Conservation (phyloP, 1,140 invertebrate genomes). For the Coptotermes formosanus region DNA sequence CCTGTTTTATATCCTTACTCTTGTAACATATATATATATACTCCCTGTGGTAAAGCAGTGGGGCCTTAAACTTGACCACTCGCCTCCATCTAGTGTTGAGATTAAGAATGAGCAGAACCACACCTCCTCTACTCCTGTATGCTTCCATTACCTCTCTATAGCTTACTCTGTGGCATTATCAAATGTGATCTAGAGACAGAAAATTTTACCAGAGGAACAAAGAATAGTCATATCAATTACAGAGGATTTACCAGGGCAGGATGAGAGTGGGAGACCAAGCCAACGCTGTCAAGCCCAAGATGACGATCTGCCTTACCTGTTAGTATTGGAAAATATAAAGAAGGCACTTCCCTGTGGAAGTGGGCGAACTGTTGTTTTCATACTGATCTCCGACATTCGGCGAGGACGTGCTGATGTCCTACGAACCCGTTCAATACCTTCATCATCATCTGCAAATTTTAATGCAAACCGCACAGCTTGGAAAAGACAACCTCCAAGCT, state of each 20-base stretch:
- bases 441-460: slow-evolving; percentile 43
- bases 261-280: neutral
- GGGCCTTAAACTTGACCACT: too few species aligned
- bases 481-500: neutral
- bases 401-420: slow-evolving; percentile 70
- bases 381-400: slow-evolving; percentile 69
- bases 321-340: slow-evolving; percentile 55
- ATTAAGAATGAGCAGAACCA: too few species aligned
- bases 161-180: too few species aligned
- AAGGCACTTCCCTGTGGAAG: slow-evolving; percentile 66
- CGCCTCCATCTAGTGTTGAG: too few species aligned
- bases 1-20: too few species aligned
- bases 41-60: too few species aligned
- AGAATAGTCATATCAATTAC: neutral
- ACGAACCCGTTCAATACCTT: slow-evolving; percentile 54
- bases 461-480: slow-evolving; percentile 21
- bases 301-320: slow-evolving; percentile 45
- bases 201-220: too few species aligned
- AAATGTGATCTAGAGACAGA: too few species aligned
- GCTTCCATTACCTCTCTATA: too few species aligned
- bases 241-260: too few species aligned
- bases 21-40: too few species aligned
- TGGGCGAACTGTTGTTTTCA: slow-evolving; percentile 58
- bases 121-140: too few species aligned
- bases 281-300: neutral